Conservation (phyloP, 2,113 vertebrate genomes). For the Saguinus midas region DNA sequence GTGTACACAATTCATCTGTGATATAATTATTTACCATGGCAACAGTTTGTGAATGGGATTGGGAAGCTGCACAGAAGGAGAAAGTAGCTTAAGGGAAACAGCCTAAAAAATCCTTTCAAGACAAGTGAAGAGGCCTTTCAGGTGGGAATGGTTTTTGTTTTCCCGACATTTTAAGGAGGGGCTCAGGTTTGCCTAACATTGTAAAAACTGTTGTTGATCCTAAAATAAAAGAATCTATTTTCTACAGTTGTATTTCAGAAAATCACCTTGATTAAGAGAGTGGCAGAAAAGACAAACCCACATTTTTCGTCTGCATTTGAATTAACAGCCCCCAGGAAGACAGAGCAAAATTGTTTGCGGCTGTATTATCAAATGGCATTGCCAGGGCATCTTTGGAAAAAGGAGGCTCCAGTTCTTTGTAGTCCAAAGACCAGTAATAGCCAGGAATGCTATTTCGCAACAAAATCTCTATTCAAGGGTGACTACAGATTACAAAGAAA, state of each 20-base stretch:
- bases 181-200: slow-evolving; percentile 61
- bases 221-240: slow-evolving; percentile 63
- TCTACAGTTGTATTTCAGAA: slow-evolving; percentile 60
- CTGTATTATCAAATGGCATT: slow-evolving; percentile 7
- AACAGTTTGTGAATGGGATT: slow-evolving; percentile 87
- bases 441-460: neutral
- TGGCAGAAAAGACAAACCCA: slow-evolving; percentile 58
- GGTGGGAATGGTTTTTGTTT: slow-evolving; percentile 78
- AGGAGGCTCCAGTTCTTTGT: neutral
- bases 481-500: slow-evolving; percentile 31
- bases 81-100: slow-evolving; percentile 84
- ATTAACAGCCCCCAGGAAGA: slow-evolving; percentile 46
- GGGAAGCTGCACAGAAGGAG: slow-evolving; percentile 84
- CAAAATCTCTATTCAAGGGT: neutral
- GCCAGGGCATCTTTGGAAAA: neutral
- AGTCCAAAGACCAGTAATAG: slow-evolving; percentile 45
- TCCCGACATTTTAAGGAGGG: slow-evolving; percentile 64
- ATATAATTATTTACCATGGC: slow-evolving; percentile 90
- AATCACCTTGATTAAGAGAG: slow-evolving; percentile 68
- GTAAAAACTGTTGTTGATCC: slow-evolving; percentile 63
- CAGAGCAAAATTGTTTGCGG: slow-evolving; percentile 16
- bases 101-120: slow-evolving; percentile 80
- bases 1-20: slow-evolving; percentile 86
- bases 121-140: slow-evolving; percentile 75
- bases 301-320: slow-evolving; percentile 33